These are phyloP conservation scores for Lasius fuliginosus DNA, from an alignment of 2,888 invertebrate genomes.

Conservation along the genomic window DNA sequence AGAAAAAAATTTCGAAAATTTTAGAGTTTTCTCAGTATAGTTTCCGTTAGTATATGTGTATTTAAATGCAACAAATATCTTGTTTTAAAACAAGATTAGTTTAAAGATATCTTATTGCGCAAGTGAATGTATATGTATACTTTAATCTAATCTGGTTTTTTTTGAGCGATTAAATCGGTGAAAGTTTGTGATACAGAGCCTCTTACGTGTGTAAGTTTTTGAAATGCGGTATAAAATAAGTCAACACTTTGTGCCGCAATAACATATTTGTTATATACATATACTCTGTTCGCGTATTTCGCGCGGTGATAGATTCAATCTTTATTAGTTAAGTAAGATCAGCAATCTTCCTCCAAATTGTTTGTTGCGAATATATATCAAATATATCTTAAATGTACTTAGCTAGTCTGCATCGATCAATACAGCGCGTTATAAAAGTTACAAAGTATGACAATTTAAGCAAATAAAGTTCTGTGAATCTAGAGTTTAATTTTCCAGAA, in stretches of 20 bases:
- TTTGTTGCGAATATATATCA: constrained; percentile 13
- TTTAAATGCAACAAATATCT: not conserved
- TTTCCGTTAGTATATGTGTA: not conserved
- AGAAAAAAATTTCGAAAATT: not conserved
- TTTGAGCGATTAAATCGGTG: not conserved
- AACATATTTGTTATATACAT: not conserved
- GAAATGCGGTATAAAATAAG: not conserved
- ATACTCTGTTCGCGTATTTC: not conserved
- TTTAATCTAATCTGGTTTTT: constrained; percentile 17
- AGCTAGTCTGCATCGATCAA: not conserved
- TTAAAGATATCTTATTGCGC: not conserved
- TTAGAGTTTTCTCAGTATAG: not conserved
- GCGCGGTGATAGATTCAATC: constrained; percentile 20
- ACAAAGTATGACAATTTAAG: not conserved
- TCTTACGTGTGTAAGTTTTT: not conserved
- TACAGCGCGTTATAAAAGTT: not conserved
- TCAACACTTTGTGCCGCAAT: constrained; percentile 28
- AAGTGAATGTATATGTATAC: not conserved
- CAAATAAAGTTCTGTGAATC: not conserved
- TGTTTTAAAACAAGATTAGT: not conserved
- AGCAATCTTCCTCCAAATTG: not conserved
- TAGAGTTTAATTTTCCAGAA: not conserved
- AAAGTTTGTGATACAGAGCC: constrained; percentile 17
- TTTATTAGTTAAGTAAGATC: constrained; percentile 41
- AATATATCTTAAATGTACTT: not conserved